These are phyloP conservation scores for Spodoptera frugiperda DNA, from an alignment of 1,140 invertebrate species.

Conservation along the genomic window DNA sequence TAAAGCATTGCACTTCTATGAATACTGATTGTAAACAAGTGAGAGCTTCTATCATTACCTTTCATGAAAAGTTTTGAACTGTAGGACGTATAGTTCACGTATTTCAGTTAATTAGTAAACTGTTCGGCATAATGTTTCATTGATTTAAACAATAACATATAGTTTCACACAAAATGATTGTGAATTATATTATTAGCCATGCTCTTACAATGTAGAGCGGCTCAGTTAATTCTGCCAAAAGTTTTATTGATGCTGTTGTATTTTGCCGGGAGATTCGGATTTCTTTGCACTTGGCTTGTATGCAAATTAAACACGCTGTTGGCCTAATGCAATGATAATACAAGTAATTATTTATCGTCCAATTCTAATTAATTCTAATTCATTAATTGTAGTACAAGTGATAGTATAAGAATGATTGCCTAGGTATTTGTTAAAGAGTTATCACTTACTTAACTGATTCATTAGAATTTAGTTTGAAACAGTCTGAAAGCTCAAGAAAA, in stretches of 20 bases:
- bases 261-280: neutral
- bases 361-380: neutral
- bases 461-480: no score
- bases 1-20: neutral
- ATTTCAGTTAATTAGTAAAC: neutral
- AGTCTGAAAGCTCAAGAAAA: no score
- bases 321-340: neutral
- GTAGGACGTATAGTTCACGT: neutral
- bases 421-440: no score
- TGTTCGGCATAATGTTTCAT: neutral
- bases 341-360: conserved; percentile 9
- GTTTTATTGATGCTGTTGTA: conserved; percentile 15
- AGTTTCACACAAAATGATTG: conserved; percentile 20
- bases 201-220: neutral
- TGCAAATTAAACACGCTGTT: conserved; percentile 9
- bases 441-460: no score
- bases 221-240: conserved; percentile 32
- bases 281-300: neutral
- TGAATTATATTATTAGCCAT: conserved; percentile 24
- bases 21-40: neutral
- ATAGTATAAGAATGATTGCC: no score
- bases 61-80: conserved; percentile 12
- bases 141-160: neutral
- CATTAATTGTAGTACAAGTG: no score
- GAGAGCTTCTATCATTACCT: neutral